A percentile compares a stretch with the other conserved stretches of the same genome.
Evolutionary conservation across 2,888 invertebrate species (phyloP).

Genomic region (Allygus modestus): DNA sequence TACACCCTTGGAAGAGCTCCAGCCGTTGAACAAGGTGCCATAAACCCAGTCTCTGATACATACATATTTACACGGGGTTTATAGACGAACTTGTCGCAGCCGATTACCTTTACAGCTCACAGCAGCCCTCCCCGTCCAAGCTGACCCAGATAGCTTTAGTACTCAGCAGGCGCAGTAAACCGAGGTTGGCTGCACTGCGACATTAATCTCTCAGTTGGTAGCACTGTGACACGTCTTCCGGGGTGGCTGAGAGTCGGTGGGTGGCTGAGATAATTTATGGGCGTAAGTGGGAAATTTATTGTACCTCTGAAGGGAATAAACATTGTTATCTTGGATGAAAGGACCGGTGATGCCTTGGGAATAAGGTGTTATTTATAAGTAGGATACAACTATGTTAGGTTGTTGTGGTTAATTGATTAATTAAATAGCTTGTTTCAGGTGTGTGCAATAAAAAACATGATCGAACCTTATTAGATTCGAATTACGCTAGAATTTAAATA

Average conservation of each 20-base stretch:
- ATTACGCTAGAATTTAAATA: too few relatives aligned
- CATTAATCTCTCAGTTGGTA: conserved; percentile 45
- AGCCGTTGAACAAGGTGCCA: neutral
- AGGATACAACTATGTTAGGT: too few relatives aligned
- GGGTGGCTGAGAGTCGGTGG: conserved; percentile 35
- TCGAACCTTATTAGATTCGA: too few relatives aligned
- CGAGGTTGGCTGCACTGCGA: conserved; percentile 31
- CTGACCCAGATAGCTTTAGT: conserved; percentile 27
- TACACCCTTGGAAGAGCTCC: neutral
- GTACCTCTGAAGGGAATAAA: conserved; percentile 18
- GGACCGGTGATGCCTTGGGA: neutral
- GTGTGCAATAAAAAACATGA: too few relatives aligned
- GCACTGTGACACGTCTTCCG: conserved; percentile 41
- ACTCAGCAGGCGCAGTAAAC: conserved; percentile 7
- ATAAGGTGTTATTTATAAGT: too few relatives aligned
- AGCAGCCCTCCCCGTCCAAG: neutral
- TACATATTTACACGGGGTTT: conserved; percentile 44
- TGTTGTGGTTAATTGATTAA: too few relatives aligned
- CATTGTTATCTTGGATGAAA: conserved; percentile 9
- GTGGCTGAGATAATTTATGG: conserved; percentile 37
- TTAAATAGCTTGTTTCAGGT: too few relatives aligned
- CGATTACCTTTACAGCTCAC: conserved; percentile 28
- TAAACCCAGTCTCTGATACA: neutral
- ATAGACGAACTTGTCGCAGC: conserved; percentile 11
- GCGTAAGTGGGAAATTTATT: conserved; percentile 34